A percentile compares a stretch with the other conserved stretches of the same genome.
Conservation (phyloP, 2,888 invertebrate species). For the Chymomyza procnemis region DNA sequence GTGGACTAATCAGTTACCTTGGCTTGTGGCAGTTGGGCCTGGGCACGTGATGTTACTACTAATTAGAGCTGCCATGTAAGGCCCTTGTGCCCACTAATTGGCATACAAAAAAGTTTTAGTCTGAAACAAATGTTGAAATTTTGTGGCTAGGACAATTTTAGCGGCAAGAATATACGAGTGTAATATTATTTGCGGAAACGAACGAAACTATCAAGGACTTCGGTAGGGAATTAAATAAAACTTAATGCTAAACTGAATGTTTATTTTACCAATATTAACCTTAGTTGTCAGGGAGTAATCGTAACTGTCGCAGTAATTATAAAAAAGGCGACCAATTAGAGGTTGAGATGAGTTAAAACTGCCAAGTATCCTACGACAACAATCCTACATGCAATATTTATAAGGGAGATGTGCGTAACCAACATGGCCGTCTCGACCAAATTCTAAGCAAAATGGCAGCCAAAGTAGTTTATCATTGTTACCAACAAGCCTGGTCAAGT, state of each 20-base stretch:
- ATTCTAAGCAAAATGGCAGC: conserved; percentile 4
- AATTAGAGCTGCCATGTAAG: conserved; percentile 31
- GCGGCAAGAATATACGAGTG: not conserved
- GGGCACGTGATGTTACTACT: conserved; percentile 33
- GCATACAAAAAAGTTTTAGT: not conserved
- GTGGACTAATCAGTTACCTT: not conserved
- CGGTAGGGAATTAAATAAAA: no score
- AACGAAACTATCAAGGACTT: no score
- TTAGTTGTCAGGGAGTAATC: no score
- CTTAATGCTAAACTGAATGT: no score
- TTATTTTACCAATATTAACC: no score
- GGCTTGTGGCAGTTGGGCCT: not conserved
- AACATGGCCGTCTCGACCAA: not conserved
- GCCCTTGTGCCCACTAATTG: not conserved
- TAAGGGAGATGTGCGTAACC: not conserved
- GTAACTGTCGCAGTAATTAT: no score
- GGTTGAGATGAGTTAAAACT: no score
- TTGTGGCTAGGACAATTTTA: not conserved
- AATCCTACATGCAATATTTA: no score
- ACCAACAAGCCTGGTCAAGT: conserved; percentile 39
- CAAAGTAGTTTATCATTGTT: conserved; percentile 62
- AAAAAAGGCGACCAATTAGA: no score
- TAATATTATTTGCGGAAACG: not conserved
- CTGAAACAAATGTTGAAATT: not conserved
- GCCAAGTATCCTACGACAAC: not conserved